These are phyloP conservation scores for Leptinotarsa rubiginosa DNA, from an alignment of 2,888 invertebrate species.

Conservation along the genomic window DNA sequence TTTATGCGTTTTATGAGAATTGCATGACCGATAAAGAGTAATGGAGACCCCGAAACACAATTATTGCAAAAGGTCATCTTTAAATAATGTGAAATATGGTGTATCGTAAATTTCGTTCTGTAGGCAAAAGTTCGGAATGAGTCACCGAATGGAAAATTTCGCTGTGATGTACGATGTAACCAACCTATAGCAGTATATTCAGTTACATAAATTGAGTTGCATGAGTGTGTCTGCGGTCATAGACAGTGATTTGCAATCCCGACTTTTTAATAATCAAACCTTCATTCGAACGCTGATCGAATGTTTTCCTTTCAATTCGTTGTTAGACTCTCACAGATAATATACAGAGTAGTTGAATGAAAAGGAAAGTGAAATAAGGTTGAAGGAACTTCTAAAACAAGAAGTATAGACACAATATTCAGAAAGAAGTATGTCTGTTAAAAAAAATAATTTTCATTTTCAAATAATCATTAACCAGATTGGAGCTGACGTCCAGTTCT, in stretches of 20 bases:
- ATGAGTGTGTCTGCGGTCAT: conserved; percentile 3
- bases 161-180: conserved; percentile 29
- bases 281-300: neutral
- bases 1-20: conserved; percentile 27
- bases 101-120: conserved; percentile 25
- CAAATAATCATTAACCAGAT: too few relatives aligned
- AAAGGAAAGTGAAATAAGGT: too few relatives aligned
- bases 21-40: conserved; percentile 30
- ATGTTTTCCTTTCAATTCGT: neutral
- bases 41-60: conserved; percentile 47
- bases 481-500: too few relatives aligned
- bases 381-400: too few relatives aligned
- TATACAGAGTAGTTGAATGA: neutral
- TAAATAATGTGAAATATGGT: conserved; percentile 34
- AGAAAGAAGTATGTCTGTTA: too few relatives aligned
- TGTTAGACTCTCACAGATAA: neutral
- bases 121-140: conserved; percentile 31
- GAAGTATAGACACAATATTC: too few relatives aligned
- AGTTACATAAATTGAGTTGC: conserved; percentile 13
- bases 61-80: conserved; percentile 41
- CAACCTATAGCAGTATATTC: conserved; percentile 27
- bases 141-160: conserved; percentile 25
- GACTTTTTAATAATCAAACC: neutral
- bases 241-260: neutral
- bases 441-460: too few relatives aligned